These are phyloP conservation scores for Emydura subglobosa DNA, from an alignment of 2,113 vertebrate genomes.

Conservation along the genomic window DNA sequence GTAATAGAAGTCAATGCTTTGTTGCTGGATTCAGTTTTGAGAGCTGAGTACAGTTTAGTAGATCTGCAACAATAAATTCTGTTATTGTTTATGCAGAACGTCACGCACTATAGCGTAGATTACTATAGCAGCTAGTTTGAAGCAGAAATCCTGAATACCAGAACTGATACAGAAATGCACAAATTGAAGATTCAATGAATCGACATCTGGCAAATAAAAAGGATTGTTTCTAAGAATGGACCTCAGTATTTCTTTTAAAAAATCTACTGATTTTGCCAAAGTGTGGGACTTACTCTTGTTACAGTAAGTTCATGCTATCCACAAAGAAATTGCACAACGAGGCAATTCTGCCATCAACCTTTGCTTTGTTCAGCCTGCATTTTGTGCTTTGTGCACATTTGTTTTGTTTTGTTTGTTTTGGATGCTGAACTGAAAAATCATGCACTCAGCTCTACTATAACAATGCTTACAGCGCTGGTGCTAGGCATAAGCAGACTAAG, in stretches of 20 bases:
- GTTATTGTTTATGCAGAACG: neutral
- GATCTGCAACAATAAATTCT: neutral
- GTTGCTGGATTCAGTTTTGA: fast-evolving
- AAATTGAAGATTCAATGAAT: neutral
- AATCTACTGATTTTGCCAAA: neutral
- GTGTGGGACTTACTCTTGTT: neutral
- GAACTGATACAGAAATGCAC: neutral
- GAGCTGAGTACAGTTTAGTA: neutral
- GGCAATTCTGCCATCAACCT: neutral
- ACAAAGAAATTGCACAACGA: neutral
- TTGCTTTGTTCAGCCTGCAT: neutral
- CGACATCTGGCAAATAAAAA: neutral
- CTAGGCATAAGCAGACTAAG: neutral
- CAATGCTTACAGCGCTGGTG: neutral
- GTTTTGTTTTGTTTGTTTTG: neutral
- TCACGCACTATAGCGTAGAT: neutral
- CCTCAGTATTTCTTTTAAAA: neutral
- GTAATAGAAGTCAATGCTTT: neutral
- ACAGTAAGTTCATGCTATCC: neutral
- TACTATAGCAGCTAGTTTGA: neutral
- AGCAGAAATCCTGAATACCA: neutral
- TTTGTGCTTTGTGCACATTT: neutral
- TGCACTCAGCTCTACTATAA: neutral
- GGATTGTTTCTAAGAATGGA: neutral
- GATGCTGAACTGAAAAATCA: neutral